These are phyloP conservation scores for Pogonomyrmex californicus DNA, from an alignment of 1,140 invertebrate genomes.

Conservation along the genomic window DNA sequence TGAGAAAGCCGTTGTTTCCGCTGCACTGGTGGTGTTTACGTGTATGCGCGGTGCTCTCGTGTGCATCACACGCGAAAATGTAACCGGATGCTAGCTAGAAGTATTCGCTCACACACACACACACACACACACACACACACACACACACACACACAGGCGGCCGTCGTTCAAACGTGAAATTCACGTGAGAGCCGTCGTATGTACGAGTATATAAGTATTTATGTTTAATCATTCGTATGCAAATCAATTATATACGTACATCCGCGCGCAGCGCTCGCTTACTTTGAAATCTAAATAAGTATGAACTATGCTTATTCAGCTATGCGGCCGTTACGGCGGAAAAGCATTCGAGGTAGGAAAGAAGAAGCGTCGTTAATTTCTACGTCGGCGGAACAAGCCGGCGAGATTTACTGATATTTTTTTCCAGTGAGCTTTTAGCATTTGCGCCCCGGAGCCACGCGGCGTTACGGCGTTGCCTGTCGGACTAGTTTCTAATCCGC, in stretches of 20 bases:
- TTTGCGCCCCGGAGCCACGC: slow-evolving; percentile 45
- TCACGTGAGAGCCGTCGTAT: neutral
- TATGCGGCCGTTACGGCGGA: neutral
- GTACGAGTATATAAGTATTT: slow-evolving; percentile 1
- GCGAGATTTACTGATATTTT: slow-evolving; percentile 79
- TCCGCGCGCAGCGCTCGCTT: neutral
- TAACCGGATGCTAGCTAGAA: slow-evolving; percentile 42
- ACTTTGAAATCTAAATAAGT: slow-evolving; percentile 2
- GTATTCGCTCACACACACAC: neutral
- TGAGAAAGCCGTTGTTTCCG: slow-evolving; percentile 64
- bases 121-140: neutral
- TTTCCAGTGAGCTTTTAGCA: slow-evolving; percentile 78
- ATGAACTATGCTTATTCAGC: slow-evolving; percentile 8
- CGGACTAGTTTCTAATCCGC: slow-evolving; percentile 15
- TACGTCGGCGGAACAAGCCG: slow-evolving; percentile 71
- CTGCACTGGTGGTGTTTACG: slow-evolving; percentile 41
- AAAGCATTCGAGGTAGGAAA: slow-evolving; percentile 28
- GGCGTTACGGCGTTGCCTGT: neutral
- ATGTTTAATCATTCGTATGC: slow-evolving; percentile 21
- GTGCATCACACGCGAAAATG: slow-evolving; percentile 53
- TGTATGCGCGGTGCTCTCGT: slow-evolving; percentile 4
- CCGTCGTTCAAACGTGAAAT: slow-evolving; percentile 10
- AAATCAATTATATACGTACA: slow-evolving; percentile 26
- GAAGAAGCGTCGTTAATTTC: slow-evolving; percentile 78
- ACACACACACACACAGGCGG: neutral